Base-by-base conservation (phyloP, 2,113 vertebrate genomes). In the Sarotherodon lohbergeri region DNA sequence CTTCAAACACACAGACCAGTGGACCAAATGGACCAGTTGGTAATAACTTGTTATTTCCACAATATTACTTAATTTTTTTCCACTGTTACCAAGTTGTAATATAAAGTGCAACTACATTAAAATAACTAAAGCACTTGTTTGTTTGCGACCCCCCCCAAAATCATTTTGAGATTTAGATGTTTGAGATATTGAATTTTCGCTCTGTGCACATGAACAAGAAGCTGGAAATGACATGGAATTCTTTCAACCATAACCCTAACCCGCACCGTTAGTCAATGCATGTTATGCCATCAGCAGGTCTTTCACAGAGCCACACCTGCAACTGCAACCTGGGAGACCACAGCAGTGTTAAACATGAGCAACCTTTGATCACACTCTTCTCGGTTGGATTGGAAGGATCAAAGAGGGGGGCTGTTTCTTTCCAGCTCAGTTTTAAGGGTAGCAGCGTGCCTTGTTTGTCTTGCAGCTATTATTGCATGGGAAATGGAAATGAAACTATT, bases 361-460 rank as follows among this genome's bases (percentile, higher is more conserved):
- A 29, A 81, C 79, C 85, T 94, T 93, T 94, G 91, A 95, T 95
- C 82, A 19, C 80, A 10, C 79, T 86, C 57, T 52, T 83, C 85
- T 56, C 63, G 16, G 50, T 57, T 76, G 29, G 80, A 87, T 80
- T 81, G 82, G 36, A 54, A n/a, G 66, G 86, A 93, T 94, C 85
- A 94, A 90, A 94, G 90, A 80, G 34, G 68, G 43, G 12, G 63
- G 16, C 19, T 71, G 39, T 81, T 24, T 79, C 24, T 90, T 86
- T 81, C 55, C 52, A 22, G 11, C 19, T 8, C 29, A 16, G 57
- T 92, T 86, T 85, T 63, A 84, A 85, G 86, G 29, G 32, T 17
- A 83, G 56, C 41, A 9, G 39, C 16, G 2, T 55, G 43, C 50
- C 36, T 80, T 78, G 57, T 91, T 88, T 81, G 76, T 66, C 73